Percentiles rank a stretch among this genome's conserved stretches.
phyloP scores from a whole-genome alignment of 2,113 vertebrate species.

The Oryzias celebensis region DNA sequence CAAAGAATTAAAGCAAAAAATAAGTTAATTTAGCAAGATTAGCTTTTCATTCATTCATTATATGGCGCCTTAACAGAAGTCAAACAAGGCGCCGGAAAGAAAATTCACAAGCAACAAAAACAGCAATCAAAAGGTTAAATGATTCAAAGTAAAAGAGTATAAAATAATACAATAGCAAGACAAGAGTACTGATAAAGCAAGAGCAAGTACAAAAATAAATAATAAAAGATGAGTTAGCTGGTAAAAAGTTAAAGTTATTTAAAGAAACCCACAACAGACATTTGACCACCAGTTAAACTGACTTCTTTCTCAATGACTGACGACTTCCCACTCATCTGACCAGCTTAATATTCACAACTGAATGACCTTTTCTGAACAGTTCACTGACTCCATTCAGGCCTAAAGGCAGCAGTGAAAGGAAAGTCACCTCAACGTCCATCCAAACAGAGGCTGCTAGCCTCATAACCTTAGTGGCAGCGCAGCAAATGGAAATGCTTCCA shows the following conservation, averaged over 20 bases:
- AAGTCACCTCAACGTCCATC: constrained; percentile 48
- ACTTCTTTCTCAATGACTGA: constrained; percentile 18
- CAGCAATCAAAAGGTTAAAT: too few relatives aligned
- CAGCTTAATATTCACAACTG: constrained; percentile 68
- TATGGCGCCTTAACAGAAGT: too few relatives aligned
- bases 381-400: constrained; percentile 69
- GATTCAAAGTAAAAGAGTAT: too few relatives aligned
- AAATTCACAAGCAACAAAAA: too few relatives aligned
- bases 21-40: too few relatives aligned
- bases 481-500: constrained; percentile 50
- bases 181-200: too few relatives aligned
- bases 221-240: too few relatives aligned
- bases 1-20: too few relatives aligned
- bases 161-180: too few relatives aligned
- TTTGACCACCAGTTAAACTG: background rate
- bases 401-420: constrained; percentile 49
- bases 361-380: constrained; percentile 72
- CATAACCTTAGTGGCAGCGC: constrained; percentile 31
- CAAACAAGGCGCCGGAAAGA: too few relatives aligned
- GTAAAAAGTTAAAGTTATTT: background rate
- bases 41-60: too few relatives aligned
- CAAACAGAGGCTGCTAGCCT: constrained; percentile 41
- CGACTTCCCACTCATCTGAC: constrained; percentile 47
- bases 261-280: constrained; percentile 1
- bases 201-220: too few relatives aligned